A percentile compares a stretch with the other conserved stretches of the same genome.
phyloP scores from a whole-genome alignment of 2,888 invertebrate genomes.

The Chrysotoxum bicinctum region DNA sequence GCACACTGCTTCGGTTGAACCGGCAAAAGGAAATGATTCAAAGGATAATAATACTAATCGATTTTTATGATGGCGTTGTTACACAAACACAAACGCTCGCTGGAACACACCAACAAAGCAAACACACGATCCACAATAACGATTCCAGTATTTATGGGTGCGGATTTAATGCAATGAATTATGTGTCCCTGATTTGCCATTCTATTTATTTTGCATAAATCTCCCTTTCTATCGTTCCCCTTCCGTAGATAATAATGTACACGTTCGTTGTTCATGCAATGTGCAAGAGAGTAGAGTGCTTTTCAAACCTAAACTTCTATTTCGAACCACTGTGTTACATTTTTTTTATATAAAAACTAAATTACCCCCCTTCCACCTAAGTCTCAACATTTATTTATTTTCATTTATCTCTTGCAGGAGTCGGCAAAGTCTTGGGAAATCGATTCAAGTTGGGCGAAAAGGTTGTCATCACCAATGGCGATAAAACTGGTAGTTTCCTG shows the following conservation, averaged over 20 bases:
- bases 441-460: constrained; percentile 80
- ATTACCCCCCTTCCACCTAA: constrained; percentile 9
- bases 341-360: not conserved
- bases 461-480: constrained; percentile 79
- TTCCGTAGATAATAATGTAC: constrained; percentile 23
- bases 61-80: constrained; percentile 75
- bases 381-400: not conserved
- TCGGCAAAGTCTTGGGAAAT: constrained; percentile 78
- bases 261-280: constrained; percentile 2
- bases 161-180: constrained; percentile 77
- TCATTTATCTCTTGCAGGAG: constrained; percentile 75
- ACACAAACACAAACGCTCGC: constrained; percentile 52
- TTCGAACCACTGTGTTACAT: constrained; percentile 8
- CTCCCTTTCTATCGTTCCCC: constrained; percentile 20
- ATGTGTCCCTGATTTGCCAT: constrained; percentile 75
- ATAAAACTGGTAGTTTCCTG: constrained; percentile 78
- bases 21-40: constrained; percentile 64
- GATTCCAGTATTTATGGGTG: constrained; percentile 75
- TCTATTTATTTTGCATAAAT: constrained; percentile 71
- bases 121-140: constrained; percentile 44
- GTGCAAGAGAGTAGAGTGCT: constrained; percentile 20
- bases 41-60: constrained; percentile 75
- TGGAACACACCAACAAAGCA: constrained; percentile 13
- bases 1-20: constrained; percentile 23
- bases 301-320: constrained; percentile 26